A percentile compares a stretch with the other conserved stretches of the same genome.
Conservation (phyloP, 2,113 vertebrate genomes). For the Ploceus nigricollis region DNA sequence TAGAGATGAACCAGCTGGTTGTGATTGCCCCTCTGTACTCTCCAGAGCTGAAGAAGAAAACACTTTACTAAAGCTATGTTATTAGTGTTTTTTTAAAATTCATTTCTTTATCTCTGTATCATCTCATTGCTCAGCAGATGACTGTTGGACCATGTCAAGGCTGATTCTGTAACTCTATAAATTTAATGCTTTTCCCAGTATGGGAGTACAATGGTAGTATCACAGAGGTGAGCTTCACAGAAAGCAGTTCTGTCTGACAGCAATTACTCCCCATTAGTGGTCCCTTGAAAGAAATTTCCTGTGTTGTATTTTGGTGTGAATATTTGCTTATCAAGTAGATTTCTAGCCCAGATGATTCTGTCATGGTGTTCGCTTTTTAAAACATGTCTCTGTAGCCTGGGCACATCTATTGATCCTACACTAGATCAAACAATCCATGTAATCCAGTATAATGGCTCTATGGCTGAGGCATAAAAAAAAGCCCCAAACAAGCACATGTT, state of each 20-base stretch:
- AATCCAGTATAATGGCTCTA: background rate
- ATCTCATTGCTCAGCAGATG: background rate
- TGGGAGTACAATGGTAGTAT: background rate
- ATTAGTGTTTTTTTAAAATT: background rate
- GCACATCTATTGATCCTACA: background rate
- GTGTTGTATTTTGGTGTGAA: background rate
- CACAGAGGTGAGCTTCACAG: background rate
- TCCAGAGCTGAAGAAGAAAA: conserved; percentile 81
- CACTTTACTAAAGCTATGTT: background rate
- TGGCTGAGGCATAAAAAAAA: background rate
- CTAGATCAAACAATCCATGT: background rate
- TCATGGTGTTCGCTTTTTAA: background rate
- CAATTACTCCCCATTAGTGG: background rate
- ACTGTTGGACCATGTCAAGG: background rate
- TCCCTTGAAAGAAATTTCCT: background rate
- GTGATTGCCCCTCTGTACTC: conserved; percentile 76
- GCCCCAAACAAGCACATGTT: background rate
- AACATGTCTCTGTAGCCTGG: background rate
- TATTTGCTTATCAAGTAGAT: background rate
- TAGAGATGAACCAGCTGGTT: conserved; percentile 70
- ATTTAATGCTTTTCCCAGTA: background rate
- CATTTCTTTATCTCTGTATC: background rate
- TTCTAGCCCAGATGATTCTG: background rate
- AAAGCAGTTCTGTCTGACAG: background rate
- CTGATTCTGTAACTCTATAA: background rate